Evolutionary conservation across 2,113 vertebrate genomes (phyloP).

Genomic region (Protobothrops flavoviridis): DNA sequence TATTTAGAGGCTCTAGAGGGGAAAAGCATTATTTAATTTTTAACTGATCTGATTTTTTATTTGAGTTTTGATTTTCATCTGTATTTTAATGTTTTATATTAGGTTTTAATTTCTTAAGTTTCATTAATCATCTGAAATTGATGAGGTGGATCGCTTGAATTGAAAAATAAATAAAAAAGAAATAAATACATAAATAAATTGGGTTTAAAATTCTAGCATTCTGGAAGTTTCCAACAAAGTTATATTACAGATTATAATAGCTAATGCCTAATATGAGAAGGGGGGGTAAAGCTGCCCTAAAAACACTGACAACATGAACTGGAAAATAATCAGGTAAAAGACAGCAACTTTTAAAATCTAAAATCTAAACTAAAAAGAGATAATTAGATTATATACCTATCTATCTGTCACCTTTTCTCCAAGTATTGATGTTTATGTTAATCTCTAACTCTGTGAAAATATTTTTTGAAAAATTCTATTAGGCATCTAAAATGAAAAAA

Average conservation of each 20-base stretch:
- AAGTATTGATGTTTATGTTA: background rate
- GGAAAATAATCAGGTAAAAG: background rate
- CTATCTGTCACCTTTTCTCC: background rate
- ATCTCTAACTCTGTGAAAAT: background rate
- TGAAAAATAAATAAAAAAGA: background rate
- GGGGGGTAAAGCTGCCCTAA: background rate
- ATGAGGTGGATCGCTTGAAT: background rate
- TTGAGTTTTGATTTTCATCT: background rate
- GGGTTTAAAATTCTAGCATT: background rate
- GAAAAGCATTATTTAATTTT: background rate
- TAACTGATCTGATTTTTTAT: background rate
- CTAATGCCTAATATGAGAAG: background rate
- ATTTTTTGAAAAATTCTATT: background rate
- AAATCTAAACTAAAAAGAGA: background rate
- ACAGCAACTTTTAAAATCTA: background rate
- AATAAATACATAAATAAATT: background rate
- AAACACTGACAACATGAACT: background rate
- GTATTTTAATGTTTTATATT: background rate
- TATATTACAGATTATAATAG: background rate
- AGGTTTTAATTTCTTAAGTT: background rate
- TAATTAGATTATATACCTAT: background rate
- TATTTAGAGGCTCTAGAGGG: background rate
- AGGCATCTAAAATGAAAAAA: constrained; percentile 2
- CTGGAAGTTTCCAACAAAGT: background rate
- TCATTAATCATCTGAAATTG: background rate